phyloP scores from a whole-genome alignment of 2,797 vertebrate genomes.

The Crypturellus tataupa region DNA sequence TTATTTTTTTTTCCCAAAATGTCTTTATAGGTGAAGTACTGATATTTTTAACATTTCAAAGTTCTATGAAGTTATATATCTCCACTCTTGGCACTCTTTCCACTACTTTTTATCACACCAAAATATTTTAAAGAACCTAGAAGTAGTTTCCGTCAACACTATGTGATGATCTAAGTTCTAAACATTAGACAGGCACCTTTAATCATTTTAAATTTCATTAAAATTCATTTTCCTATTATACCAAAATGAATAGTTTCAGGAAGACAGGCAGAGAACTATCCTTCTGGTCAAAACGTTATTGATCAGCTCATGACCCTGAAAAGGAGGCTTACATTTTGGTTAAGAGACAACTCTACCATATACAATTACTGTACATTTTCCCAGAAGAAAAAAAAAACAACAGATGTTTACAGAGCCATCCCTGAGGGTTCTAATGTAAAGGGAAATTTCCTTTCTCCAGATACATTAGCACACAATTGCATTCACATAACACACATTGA shows the following conservation, averaged over 20 bases:
- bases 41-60: not conserved
- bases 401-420: slow-evolving; percentile 4
- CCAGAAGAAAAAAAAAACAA: not conserved
- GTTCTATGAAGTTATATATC: not conserved
- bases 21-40: not conserved
- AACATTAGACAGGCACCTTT: not conserved
- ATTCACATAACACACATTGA: not conserved
- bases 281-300: not conserved
- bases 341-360: not conserved
- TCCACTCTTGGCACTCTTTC: not conserved
- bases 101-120: not conserved
- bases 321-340: not conserved
- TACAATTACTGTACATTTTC: not conserved
- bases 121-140: not conserved
- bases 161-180: not conserved
- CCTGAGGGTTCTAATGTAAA: not conserved
- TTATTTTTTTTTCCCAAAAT: not conserved
- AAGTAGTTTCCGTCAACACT: not conserved
- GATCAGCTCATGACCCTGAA: not conserved
- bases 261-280: not conserved
- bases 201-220: not conserved
- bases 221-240: not conserved
- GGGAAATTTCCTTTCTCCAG: not conserved
- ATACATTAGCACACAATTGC: not conserved
- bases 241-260: not conserved